Base-by-base conservation (phyloP, 2,113 vertebrate genomes). In the Microtus richardsoni region DNA sequence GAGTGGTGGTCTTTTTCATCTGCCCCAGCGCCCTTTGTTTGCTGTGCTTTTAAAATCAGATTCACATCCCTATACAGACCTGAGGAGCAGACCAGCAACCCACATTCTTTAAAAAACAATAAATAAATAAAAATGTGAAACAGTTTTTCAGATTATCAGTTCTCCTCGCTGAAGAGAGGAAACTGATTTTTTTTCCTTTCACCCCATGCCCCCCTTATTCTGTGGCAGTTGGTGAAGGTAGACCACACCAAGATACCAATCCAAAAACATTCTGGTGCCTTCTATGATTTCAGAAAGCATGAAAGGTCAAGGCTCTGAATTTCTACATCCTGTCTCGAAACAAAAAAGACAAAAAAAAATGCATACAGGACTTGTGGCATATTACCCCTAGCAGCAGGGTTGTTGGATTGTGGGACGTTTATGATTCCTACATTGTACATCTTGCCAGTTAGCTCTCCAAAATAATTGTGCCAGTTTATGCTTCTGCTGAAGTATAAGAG, bases 11-110 rank as follows among this genome's bases (percentile, higher is more conserved):
- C 47, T 22, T 49, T 87, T 44, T 24, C 44, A 70, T 62, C 44
- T 70, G 33, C 64, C 44, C 30, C 41, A 70, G 64, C 1, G 7
- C 77, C 86, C 84, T 44, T 44, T 1, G 21, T 86, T 75, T 49
- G 66, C 58, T 90, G 26, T 84, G 91, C 54, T 93, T 96, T 96
- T 87, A 89, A 89, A 91, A 90, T 86, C 52, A 78, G 52, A 62
- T 71, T 90, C 22, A 30, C 19, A 75, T 7, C 68, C 24, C 66
- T 70, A 33, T 70, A 22, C 78, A 12, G 4, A 54, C 85, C 82
- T 89, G 33, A n/a, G 39, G 3, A 88, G 2, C 30, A 95, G 82
- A 79, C 52, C 36, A 77, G 33, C 21, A 77, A 75, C 70, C 75
- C 93, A 26, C 58, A 91, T 94, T 91, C 52, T 94, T 92, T 92